These are phyloP conservation scores for Zaprionus nigranus DNA, from an alignment of 1,140 invertebrate genomes.

Conservation along the genomic window DNA sequence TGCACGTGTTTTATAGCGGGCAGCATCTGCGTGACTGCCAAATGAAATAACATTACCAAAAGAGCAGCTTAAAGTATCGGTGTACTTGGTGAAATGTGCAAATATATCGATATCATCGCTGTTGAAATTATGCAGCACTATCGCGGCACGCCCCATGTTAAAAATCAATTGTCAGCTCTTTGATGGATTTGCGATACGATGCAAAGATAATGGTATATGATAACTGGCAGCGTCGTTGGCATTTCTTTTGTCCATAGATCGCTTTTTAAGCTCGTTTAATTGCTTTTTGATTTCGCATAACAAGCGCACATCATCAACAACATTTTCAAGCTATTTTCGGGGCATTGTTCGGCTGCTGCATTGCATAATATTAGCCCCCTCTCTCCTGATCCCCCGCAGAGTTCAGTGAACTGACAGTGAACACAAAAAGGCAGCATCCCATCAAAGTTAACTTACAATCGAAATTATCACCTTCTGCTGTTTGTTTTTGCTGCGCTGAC, in stretches of 20 bases:
- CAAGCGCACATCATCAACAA: constrained; percentile 31
- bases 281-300: constrained; percentile 40
- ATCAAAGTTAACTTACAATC: constrained; percentile 71
- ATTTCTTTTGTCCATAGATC: constrained; percentile 4
- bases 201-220: constrained; percentile 46
- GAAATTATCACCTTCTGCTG: constrained; percentile 74
- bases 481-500: constrained; percentile 53
- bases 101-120: background rate
- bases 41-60: background rate
- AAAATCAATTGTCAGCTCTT: constrained; percentile 42
- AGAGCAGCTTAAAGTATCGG: background rate
- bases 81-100: background rate
- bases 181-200: constrained; percentile 48
- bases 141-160: constrained; percentile 14
- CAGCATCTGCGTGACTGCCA: background rate
- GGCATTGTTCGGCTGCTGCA: constrained; percentile 22
- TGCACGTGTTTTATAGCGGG: background rate
- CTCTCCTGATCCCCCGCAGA: constrained; percentile 17
- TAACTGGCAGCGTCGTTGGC: background rate
- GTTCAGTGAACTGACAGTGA: constrained; percentile 69
- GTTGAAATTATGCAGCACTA: background rate
- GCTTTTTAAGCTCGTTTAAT: constrained; percentile 25
- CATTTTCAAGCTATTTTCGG: constrained; percentile 23
- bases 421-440: constrained; percentile 14
- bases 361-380: constrained; percentile 26